Evolutionary conservation across 92 coral and sea anemone species (phyloP), one percentile per base, ranked within the genome.

Genomic region (Palythoa heliodiscus): DNA sequence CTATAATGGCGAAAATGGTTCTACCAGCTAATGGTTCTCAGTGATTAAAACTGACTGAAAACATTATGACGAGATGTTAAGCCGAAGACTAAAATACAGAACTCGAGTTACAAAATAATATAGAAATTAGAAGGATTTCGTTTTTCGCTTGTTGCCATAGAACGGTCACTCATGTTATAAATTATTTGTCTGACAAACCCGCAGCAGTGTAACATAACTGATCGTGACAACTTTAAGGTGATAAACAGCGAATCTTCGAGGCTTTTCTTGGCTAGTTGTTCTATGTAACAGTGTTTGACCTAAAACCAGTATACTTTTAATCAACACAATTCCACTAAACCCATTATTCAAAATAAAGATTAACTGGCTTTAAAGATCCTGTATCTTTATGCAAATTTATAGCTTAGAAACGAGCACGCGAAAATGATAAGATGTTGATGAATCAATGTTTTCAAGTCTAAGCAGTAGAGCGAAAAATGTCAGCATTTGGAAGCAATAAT

Each of bases 401-500:
- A 17, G 74, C 84, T 64, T 22, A 66, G 84, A 80, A 80, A 80
- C 84, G 47, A 23, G 75, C 40, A 43, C 50, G 19, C 14, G 20
- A 25, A 53, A 50, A 39, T 64, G 69, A 38, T 61, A 50, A 47
- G 37, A 74, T 47, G n/a, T 20, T 8, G 17, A 52, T 19, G 66
- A 15, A 23, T 77, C 1, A 43, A 61, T 66, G 61, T 66, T 70
- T 80, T 39, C n/a, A 63, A 66, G 38, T 48, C 38, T 3, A 52
- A 24, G 73, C 84, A 66, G 29, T 29, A 64, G 73, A 80, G 74
- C 84, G 84, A 52, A 48, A 66, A 73, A 80, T 80, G 61, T 43
- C 72, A 80, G 66, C 60, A 80, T 80, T 58, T 15, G 74, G 66
- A 11, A 37, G 58, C 43, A 37, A 43, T 64, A 47, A 64, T 79